phyloP scores from a whole-genome alignment of 2,113 vertebrate species.

The Notarius quadriscutis region DNA sequence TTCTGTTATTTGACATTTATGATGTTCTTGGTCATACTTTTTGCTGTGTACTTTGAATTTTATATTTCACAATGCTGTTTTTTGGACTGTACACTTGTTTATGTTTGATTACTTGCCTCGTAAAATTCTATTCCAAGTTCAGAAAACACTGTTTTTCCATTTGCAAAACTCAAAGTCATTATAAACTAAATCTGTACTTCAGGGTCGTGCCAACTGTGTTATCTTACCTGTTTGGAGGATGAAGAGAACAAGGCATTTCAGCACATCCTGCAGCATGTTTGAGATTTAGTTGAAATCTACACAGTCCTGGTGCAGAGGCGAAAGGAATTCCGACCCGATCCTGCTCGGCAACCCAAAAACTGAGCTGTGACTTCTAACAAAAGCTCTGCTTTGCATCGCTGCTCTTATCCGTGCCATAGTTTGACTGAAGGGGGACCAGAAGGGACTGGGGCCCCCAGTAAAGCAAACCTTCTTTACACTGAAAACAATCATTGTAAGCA shows the following conservation, averaged over 20 bases:
- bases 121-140: no score
- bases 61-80: background rate
- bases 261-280: slow-evolving; percentile 64
- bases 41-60: background rate
- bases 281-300: slow-evolving; percentile 49
- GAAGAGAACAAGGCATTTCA: slow-evolving; percentile 62
- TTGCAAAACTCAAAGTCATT: background rate
- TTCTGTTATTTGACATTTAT: background rate
- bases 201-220: background rate
- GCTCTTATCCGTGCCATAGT: slow-evolving; percentile 61
- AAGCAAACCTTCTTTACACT: slow-evolving; percentile 33
- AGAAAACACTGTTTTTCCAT: background rate
- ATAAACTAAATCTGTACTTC: background rate
- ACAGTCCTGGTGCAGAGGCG: slow-evolving; percentile 53
- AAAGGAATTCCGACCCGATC: slow-evolving; percentile 66
- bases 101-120: background rate
- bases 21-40: background rate
- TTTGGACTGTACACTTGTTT: background rate
- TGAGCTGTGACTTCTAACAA: slow-evolving; percentile 71
- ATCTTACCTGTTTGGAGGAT: slow-evolving; percentile 69
- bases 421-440: slow-evolving; percentile 59
- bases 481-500: slow-evolving; percentile 21
- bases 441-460: slow-evolving; percentile 62
- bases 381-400: slow-evolving; percentile 63
- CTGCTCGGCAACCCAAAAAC: slow-evolving; percentile 74